Evolutionary conservation across 2,797 vertebrate genomes (phyloP), one percentile per base, ranked within the genome.

Genomic region (Enteromius anoplus): DNA sequence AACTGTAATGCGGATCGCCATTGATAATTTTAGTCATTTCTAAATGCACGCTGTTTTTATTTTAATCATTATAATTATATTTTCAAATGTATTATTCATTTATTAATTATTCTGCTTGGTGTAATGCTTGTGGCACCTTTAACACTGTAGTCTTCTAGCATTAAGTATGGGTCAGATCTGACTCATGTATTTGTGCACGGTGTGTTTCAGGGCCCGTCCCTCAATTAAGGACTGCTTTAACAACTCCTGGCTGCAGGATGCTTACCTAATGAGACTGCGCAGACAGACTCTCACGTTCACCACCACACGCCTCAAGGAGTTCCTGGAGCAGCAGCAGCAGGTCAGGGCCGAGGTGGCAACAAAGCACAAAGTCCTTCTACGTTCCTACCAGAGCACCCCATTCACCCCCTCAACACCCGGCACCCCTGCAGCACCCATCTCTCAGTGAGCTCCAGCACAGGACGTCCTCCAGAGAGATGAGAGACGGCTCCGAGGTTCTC

Each of bases 261-360:
- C 98, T 86, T 99, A 99, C 88, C 93, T 99, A 92, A 99, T 98
- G 98, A 96, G 98, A 84, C 95, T 99, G 47, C 96, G 98, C 2
- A 95, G 98, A 80, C 97, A 99, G 93, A 99, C 97, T 0, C 96
- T 99, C 78, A 99, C 98, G 88, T 99, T 99, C 86, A 98, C 98
- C 89, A 99, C 97, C 79, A 97, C 94, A 29, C 95, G 96, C 87
- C 97, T 99, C 90, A 99, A 99, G 92, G 97, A 99, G 90, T 98
- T 98, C 91, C 91, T 99, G 88, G 95, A 95, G n/a, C 97, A 99
- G 85, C 97, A 98, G 92, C 96, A 97, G 92, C 92, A 94, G 37
- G 92, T 93, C 73, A 92, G 97, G 0, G 84, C 93, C 0, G 94
- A 95, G 85, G 91, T 88, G 0, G 95, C 96, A 91, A 99, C 98